These are phyloP conservation scores for Tribolium freemani DNA, from an alignment of 2,888 invertebrate species.

Conservation along the genomic window DNA sequence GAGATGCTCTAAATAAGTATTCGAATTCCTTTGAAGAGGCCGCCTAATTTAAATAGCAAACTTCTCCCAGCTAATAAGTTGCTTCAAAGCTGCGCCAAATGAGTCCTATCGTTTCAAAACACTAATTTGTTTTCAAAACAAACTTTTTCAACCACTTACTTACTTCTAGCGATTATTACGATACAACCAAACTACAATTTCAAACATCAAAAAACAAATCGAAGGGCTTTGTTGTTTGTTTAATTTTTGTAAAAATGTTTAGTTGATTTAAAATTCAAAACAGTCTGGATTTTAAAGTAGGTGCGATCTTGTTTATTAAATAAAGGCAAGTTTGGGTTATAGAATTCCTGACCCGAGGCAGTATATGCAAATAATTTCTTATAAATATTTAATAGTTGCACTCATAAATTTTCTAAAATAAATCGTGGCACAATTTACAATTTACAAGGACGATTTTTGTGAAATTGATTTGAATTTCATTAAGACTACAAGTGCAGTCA, in stretches of 20 bases:
- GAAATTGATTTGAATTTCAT: slow-evolving; percentile 3
- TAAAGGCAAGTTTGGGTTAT: neutral
- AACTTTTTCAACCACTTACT: slow-evolving; percentile 13
- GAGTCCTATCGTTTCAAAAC: slow-evolving; percentile 43
- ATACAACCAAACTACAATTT: neutral
- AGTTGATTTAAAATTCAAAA: neutral
- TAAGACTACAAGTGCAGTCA: neutral
- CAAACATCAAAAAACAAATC: no score
- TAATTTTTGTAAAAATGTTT: no score
- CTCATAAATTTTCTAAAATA: slow-evolving; percentile 15
- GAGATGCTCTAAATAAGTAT: slow-evolving; percentile 42
- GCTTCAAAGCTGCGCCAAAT: slow-evolving; percentile 45
- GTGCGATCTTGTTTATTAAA: neutral
- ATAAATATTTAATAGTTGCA: slow-evolving; percentile 10
- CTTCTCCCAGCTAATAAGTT: slow-evolving; percentile 48
- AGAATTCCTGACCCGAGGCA: slow-evolving; percentile 1
- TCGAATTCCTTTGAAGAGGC: slow-evolving; percentile 45
- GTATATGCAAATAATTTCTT: slow-evolving; percentile 16
- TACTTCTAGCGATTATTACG: neutral
- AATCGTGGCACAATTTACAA: neutral
- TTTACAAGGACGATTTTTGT: neutral
- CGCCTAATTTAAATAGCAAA: slow-evolving; percentile 50
- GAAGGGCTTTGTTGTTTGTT: no score
- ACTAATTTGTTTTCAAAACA: slow-evolving; percentile 47
- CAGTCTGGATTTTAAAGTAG: neutral